A percentile compares a stretch with the other conserved stretches of the same genome.
phyloP scores from a whole-genome alignment of 1,140 invertebrate genomes.

The Octopus bimaculoides region DNA sequence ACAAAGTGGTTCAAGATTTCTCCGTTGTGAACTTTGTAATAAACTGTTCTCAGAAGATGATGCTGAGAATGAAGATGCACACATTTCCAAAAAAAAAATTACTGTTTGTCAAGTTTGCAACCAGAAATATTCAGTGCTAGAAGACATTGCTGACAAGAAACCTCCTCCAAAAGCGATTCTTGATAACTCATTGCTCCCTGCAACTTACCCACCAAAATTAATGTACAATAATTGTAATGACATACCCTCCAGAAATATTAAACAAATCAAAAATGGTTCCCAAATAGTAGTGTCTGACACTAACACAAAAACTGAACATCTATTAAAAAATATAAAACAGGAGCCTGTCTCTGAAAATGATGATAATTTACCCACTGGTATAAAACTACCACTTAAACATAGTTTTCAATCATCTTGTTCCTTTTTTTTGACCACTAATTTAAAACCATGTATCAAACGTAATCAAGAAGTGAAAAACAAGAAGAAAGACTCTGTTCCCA shows the following conservation, averaged over 20 bases:
- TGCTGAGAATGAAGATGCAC: background rate
- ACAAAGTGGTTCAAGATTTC: background rate
- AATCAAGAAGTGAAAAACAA: background rate
- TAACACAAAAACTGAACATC: background rate
- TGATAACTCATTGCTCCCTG: background rate
- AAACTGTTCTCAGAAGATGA: background rate
- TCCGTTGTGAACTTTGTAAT: background rate
- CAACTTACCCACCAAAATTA: background rate
- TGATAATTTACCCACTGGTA: background rate
- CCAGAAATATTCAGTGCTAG: background rate
- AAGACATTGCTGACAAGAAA: background rate
- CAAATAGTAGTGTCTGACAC: background rate
- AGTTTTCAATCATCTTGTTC: conserved; percentile 5
- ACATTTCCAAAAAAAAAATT: background rate
- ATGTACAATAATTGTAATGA: background rate
- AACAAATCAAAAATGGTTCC: background rate
- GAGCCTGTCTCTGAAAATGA: background rate
- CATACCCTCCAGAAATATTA: background rate
- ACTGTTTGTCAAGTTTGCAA: background rate
- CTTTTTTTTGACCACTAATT: background rate
- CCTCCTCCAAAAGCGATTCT: background rate
- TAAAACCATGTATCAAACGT: background rate
- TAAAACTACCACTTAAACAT: background rate
- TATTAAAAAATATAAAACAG: background rate
- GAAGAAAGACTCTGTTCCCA: background rate